phyloP scores from a whole-genome alignment of 2,113 vertebrate genomes.

The Gymnogyps californianus region DNA sequence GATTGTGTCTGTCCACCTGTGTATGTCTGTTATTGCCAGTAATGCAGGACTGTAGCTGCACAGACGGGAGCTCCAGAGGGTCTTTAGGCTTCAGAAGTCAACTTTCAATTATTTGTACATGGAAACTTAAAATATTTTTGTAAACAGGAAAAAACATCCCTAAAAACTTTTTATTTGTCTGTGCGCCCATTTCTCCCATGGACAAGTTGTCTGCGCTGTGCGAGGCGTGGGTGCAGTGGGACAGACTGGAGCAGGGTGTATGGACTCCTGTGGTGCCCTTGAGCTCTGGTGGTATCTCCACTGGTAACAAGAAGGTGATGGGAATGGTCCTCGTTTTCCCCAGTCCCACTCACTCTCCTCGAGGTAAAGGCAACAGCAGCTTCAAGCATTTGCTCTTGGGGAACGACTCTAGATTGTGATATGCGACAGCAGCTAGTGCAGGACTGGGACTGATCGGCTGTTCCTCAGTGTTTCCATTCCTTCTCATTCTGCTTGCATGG shows the following conservation, averaged over 20 bases:
- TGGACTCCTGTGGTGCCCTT: rapidly evolving
- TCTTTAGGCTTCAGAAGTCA: not conserved
- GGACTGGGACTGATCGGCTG: rapidly evolving
- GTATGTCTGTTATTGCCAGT: not conserved
- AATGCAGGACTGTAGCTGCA: not conserved
- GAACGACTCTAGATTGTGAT: rapidly evolving
- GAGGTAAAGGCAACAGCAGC: not conserved
- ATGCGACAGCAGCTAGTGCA: rapidly evolving
- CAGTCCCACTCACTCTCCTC: rapidly evolving
- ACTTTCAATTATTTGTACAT: not conserved
- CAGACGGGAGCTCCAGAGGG: not conserved
- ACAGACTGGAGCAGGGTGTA: rapidly evolving
- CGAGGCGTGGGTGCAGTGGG: not conserved
- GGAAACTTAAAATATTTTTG: not conserved
- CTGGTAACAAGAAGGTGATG: too few relatives aligned
- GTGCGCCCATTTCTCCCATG: rapidly evolving
- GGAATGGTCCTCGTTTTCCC: not conserved
- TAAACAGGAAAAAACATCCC: not conserved
- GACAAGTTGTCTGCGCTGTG: rapidly evolving
- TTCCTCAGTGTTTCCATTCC: not conserved
- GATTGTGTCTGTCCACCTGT: not conserved
- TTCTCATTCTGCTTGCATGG: rapidly evolving
- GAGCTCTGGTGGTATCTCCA: not conserved
- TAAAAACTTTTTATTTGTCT: not conserved
- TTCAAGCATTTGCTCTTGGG: not conserved